Evolutionary conservation across 2,888 invertebrate genomes (phyloP).

Genomic region (Chrysopilus asiliformis): DNA sequence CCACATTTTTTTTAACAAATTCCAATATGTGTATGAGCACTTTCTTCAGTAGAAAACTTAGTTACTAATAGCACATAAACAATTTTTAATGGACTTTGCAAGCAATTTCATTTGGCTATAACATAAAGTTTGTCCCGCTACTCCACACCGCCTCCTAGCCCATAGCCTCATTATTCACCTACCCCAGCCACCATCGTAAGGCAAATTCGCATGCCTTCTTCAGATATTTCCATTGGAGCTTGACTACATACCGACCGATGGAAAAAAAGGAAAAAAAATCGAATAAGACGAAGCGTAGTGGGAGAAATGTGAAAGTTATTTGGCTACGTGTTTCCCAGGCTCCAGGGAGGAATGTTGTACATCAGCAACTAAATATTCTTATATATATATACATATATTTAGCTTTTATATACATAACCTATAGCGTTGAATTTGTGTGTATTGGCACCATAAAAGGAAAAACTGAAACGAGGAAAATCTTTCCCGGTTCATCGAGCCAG

Average conservation of each 20-base stretch:
- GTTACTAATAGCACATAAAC: conserved; percentile 17
- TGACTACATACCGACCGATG: no score
- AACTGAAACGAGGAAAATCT: conserved; percentile 9
- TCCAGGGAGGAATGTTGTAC: background rate
- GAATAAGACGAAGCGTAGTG: background rate
- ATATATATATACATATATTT: background rate
- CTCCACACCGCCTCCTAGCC: no score
- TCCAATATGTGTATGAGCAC: no score
- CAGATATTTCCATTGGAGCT: no score
- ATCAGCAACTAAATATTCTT: background rate
- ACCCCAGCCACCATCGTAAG: no score
- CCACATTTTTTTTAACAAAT: no score
- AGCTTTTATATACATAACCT: conserved; percentile 4
- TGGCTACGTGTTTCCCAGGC: conserved; percentile 4
- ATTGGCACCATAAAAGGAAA: no score
- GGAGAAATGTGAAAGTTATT: no score
- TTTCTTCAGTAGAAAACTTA: conserved; percentile 8
- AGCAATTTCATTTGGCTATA: conserved; percentile 17
- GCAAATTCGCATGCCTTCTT: no score
- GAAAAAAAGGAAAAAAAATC: no score
- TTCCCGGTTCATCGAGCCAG: conserved; percentile 16
- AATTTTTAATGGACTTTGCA: conserved; percentile 18
- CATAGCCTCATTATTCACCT: no score
- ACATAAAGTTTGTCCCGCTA: no score
- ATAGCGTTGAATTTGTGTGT: conserved; percentile 3